These are phyloP conservation scores for Acromyrmex charruanus DNA, from an alignment of 1,140 invertebrate genomes.

Conservation along the genomic window DNA sequence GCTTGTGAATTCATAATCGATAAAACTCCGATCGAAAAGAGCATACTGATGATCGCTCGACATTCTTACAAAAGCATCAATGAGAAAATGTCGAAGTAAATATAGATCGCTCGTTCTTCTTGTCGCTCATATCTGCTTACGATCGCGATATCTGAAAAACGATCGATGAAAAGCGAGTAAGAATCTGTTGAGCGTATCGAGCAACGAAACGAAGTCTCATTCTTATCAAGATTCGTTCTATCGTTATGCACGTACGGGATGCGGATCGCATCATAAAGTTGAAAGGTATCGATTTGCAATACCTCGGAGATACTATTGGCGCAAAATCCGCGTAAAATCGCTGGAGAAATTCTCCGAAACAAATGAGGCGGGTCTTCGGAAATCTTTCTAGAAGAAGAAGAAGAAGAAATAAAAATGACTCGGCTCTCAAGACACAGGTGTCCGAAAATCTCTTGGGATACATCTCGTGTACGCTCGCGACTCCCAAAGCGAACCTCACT, in stretches of 20 bases:
- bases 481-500: not conserved
- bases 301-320: not conserved
- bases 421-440: not conserved
- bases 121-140: slow-evolving; percentile 13
- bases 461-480: not conserved
- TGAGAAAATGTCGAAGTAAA: slow-evolving; percentile 23
- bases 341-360: slow-evolving; percentile 13
- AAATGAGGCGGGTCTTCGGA: not conserved
- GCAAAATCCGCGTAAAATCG: not conserved
- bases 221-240: slow-evolving; percentile 39
- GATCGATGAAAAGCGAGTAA: not conserved
- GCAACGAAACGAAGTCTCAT: slow-evolving; percentile 14
- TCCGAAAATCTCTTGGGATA: slow-evolving; percentile 44
- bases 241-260: slow-evolving; percentile 14
- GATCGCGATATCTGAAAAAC: slow-evolving; percentile 7
- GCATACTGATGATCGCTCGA: not conserved
- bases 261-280: slow-evolving; percentile 29
- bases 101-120: not conserved
- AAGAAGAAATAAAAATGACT: not conserved
- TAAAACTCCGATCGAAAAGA: not conserved
- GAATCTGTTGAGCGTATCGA: not conserved
- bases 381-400: not conserved
- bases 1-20: not conserved
- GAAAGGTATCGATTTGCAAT: slow-evolving; percentile 16
- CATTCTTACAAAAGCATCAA: not conserved